A percentile compares a stretch with the other conserved stretches of the same genome.
Evolutionary conservation across 92 coral and sea anemone species (phyloP).

Genomic region (Porites evermanni): DNA sequence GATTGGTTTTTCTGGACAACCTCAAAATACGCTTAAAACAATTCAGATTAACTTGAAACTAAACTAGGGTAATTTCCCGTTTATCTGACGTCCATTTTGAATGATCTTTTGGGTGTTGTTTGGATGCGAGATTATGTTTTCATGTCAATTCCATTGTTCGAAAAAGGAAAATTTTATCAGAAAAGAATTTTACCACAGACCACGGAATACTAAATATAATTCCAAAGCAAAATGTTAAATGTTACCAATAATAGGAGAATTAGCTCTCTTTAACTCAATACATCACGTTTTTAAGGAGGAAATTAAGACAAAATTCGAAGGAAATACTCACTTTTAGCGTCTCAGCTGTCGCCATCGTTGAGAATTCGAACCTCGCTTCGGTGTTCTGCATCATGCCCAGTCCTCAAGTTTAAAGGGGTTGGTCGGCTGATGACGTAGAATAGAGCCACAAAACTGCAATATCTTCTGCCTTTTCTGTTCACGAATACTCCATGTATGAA

Average conservation of each 20-base stretch:
- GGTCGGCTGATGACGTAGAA: slow-evolving; percentile 42
- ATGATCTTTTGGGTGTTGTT: slow-evolving; percentile 54
- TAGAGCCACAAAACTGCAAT: background rate
- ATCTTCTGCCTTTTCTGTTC: background rate
- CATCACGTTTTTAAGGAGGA: slow-evolving; percentile 45
- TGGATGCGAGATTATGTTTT: slow-evolving; percentile 57
- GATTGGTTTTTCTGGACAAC: slow-evolving; percentile 19
- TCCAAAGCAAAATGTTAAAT: slow-evolving; percentile 1
- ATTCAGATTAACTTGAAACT: slow-evolving; percentile 32
- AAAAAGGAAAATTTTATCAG: slow-evolving; percentile 75
- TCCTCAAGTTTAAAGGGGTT: slow-evolving; percentile 33
- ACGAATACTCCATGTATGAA: background rate
- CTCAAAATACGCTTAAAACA: slow-evolving; percentile 33
- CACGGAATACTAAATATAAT: background rate
- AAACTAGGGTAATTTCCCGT: slow-evolving; percentile 14
- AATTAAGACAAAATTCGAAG: slow-evolving; percentile 82
- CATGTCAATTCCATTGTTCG: slow-evolving; percentile 95
- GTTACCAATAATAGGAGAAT: slow-evolving; percentile 21
- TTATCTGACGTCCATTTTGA: slow-evolving; percentile 21
- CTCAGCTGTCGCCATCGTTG: slow-evolving; percentile 99
- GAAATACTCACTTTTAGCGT: slow-evolving; percentile 95
- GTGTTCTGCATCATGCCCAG: slow-evolving; percentile 60
- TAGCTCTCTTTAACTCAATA: slow-evolving; percentile 10
- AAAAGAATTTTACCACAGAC: slow-evolving; percentile 52
- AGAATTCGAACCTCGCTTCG: slow-evolving; percentile 89